phyloP scores from a whole-genome alignment of 2,113 vertebrate species.

The Phyllostomus hastatus region DNA sequence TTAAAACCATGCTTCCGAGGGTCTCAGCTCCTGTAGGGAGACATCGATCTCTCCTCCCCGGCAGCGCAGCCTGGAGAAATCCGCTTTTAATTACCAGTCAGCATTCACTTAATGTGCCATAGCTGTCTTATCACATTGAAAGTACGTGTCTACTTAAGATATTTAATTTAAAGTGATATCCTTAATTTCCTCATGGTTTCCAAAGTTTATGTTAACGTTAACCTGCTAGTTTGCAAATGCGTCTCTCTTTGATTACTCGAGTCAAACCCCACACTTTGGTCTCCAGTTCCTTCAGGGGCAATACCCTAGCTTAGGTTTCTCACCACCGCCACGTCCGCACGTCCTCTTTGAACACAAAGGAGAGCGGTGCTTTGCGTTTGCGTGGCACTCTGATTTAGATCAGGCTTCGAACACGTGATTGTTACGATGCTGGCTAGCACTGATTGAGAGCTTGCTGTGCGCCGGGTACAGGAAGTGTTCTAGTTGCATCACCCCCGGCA shows the following conservation, averaged over 20 bases:
- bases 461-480: neutral
- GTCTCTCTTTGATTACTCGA: neutral
- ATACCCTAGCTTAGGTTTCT: neutral
- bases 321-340: neutral
- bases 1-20: constrained; percentile 44
- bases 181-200: constrained; percentile 54
- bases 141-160: constrained; percentile 31
- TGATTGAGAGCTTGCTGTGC: rapidly evolving
- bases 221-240: neutral
- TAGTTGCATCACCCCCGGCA: rapidly evolving
- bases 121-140: constrained; percentile 54
- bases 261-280: neutral
- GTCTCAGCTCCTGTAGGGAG: neutral
- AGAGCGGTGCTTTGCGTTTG: rapidly evolving
- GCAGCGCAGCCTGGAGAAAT: neutral
- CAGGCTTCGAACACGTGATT: rapidly evolving
- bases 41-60: neutral
- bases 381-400: rapidly evolving
- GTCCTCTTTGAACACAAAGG: rapidly evolving
- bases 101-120: constrained; percentile 43
- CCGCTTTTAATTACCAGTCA: constrained; percentile 47
- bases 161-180: constrained; percentile 59
- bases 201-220: neutral
- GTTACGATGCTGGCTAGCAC: rapidly evolving
- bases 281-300: neutral